Base-by-base conservation (phyloP, 2,797 vertebrate genomes). In the Phoeniculus purpureus region DNA sequence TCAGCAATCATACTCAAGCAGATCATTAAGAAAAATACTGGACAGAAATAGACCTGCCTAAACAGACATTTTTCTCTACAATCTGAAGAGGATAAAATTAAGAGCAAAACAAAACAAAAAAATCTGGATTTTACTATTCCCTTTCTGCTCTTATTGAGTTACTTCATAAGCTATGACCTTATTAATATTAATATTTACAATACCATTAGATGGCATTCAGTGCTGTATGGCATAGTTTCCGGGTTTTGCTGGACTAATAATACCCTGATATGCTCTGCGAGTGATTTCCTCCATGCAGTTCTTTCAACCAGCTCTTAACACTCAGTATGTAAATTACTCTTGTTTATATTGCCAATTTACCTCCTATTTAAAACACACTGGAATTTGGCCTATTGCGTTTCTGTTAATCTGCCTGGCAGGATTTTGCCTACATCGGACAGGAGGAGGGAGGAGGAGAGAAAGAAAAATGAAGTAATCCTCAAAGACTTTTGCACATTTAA, bases 321-420 rank as follows among this genome's bases (percentile, higher is more conserved):
- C 29, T 89, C 62, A 62, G 32, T 78, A 92, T 92, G 89, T 73
- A 94, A 93, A 94, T 94, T 91, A 23, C 0, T 1, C 52, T 83
- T 94, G 79, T 91, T 93, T 94, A 78, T 85, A 83, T 78, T 92
- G 81, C 87, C 92, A 94, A 83, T 93, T 96, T 95, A 78, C 70
- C 62, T 94, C 59, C 27, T 73, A 83, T 94, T 93, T 90, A 89
- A 94, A 87, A 77, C 82, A 83, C 79, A 37, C 23, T 93, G 87
- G 92, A 96, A 94, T 94, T 91, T 89, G 81, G 70, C 54, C 91
- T 93, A 60, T 73, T 81, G 89, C 91, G 65, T 83, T 91, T 83
- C 32, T 85, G 52, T 78, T 94, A 94, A 94, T 93, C 81, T 90
- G 62, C 31, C 52, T 87, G 85, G 73, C 40, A 89, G 80, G 48